Conservation (phyloP, 2,113 vertebrate species). For the Neomonachus schauinslandi region DNA sequence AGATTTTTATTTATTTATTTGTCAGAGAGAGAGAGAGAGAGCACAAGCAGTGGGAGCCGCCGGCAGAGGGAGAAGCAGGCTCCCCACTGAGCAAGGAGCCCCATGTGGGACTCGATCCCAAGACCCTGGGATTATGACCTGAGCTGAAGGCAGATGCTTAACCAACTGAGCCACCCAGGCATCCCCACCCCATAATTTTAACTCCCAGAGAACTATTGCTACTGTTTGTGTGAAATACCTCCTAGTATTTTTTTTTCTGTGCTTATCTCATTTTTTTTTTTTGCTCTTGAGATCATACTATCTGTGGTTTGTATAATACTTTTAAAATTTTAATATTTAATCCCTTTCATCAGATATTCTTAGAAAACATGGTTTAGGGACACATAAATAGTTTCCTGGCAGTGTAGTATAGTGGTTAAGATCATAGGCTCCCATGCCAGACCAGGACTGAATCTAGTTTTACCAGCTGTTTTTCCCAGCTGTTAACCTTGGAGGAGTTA, state of each 20-base stretch:
- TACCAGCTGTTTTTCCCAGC: background rate
- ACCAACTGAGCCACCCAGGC: too few species aligned
- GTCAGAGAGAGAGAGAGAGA: too few species aligned
- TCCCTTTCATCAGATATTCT: background rate
- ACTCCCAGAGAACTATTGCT: background rate
- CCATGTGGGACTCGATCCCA: too few species aligned
- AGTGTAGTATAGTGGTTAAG: background rate
- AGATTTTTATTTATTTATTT: too few species aligned
- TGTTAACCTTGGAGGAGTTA: background rate
- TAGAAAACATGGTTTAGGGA: constrained; percentile 1
- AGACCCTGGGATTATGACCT: too few species aligned
- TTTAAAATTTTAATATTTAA: background rate
- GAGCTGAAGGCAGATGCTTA: too few species aligned
- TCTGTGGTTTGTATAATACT: background rate
- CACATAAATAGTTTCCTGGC: background rate
- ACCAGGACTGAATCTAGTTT: background rate
- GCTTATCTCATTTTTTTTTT: background rate
- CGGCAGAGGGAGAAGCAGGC: too few species aligned
- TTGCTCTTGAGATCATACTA: background rate
- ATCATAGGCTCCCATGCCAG: background rate
- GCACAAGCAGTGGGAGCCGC: too few species aligned
- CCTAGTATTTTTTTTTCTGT: constrained; percentile 17
- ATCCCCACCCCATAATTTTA: background rate
- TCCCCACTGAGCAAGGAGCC: too few species aligned
- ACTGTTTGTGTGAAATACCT: background rate